Evolutionary conservation across 2,888 invertebrate genomes (phyloP).

Genomic region (Hecatera dysodea): DNA sequence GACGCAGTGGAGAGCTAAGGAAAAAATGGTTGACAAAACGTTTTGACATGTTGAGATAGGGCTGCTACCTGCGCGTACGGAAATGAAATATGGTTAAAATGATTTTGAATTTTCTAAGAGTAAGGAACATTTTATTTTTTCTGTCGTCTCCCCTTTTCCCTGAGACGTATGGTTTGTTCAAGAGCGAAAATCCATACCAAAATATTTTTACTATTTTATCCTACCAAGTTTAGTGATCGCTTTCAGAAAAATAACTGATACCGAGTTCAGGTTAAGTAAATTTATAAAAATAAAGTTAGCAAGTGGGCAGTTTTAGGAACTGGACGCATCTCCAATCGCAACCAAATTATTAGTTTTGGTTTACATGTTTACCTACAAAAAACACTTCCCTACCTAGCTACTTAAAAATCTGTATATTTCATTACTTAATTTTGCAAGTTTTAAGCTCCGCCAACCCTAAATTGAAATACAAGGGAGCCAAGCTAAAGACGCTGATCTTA

Average conservation of each 20-base stretch:
- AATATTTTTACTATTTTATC: neutral
- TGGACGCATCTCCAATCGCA: too few relatives aligned
- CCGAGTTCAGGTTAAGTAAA: neutral
- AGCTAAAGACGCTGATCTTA: constrained; percentile 69
- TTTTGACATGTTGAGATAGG: constrained; percentile 74
- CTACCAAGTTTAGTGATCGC: too few relatives aligned
- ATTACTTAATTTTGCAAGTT: neutral
- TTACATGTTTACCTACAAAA: too few relatives aligned
- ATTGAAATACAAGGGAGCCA: constrained; percentile 41
- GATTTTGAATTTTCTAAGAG: constrained; percentile 24
- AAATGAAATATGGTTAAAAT: constrained; percentile 28
- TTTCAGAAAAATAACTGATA: neutral
- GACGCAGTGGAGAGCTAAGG: constrained; percentile 70
- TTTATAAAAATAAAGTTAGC: too few relatives aligned
- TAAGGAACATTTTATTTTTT: constrained; percentile 4
- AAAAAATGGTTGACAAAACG: constrained; percentile 77
- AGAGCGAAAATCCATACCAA: neutral
- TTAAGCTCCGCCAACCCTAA: constrained; percentile 28
- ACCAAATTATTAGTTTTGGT: too few relatives aligned
- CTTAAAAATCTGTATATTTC: neutral
- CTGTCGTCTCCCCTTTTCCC: neutral
- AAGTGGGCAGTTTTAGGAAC: too few relatives aligned
- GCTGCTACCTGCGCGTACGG: constrained; percentile 60
- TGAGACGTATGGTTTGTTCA: neutral
- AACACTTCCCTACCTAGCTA: too few relatives aligned